Evolutionary conservation across 2,888 invertebrate genomes (phyloP), one percentile per base, ranked within the genome.

Genomic region (Platycheirus albimanus): DNA sequence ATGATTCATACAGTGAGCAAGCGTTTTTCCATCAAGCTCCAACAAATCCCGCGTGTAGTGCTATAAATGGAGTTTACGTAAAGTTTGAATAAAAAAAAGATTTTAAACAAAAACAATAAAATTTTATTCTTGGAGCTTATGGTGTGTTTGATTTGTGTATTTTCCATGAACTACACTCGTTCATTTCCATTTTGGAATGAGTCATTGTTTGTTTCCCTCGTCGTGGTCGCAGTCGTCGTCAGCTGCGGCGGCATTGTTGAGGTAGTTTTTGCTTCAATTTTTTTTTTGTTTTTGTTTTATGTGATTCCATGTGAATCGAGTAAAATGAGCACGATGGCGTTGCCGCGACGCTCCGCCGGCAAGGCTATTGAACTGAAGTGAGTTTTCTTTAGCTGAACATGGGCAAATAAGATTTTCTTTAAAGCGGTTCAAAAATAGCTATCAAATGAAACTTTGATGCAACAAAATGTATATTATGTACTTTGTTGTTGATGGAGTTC

Each of bases 31-130:
- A 43, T 20, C 58, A 43, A 66, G 10, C 58, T 24, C 13, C 4
- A 15, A 33, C 52, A 30, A 0, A 41, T 30, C 54, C 45, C 38
- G 47, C 36, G 20, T n/a, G n/a, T n/a, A n/a, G n/a, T 38, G 43
- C 80, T 64, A 66, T 81, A 71, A 41, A 81, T 76, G 80, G 70
- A 15, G 54, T 76, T 76, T 71, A 61, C 38, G 69, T 51, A 30
- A 80, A 70, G 63, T 69, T 61, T 52, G 19, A 24, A 41, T 36
- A 2, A 75, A 38, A 49, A 58, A 24, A 49, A 63, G 30, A 15
- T 15, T n/a, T n/a, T n/a, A 11, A 58, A 8, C 7, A 30, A 45
- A 52, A 24, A 51, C 28, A 28, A 51, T 28, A 51, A 51, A 51
- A 51, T 3, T 51, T 15, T 8, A n/a, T 51, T 51, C 15, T n/a